Conservation (phyloP, 2,888 invertebrate genomes). For the Amiota communis region DNA sequence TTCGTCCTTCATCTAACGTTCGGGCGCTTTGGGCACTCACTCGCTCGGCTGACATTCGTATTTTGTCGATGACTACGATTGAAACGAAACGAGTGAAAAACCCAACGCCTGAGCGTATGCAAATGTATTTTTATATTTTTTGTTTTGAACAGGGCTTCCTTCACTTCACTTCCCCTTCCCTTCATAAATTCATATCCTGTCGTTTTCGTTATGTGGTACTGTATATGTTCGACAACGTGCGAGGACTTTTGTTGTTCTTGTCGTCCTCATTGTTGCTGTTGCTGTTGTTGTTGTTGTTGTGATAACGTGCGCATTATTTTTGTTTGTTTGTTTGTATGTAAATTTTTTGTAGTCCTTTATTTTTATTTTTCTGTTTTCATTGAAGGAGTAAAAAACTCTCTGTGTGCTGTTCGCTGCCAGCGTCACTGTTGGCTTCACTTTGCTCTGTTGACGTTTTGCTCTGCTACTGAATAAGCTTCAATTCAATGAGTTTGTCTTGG, state of each 20-base stretch:
- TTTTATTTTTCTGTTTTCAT: constrained; percentile 47
- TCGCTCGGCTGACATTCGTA: constrained; percentile 21
- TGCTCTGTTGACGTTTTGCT: constrained; percentile 33
- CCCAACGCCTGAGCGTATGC: constrained; percentile 65
- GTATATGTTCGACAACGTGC: constrained; percentile 56
- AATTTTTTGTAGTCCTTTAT: constrained; percentile 44
- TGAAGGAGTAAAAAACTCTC: constrained; percentile 58
- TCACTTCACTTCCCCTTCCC: neutral
- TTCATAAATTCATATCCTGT: constrained; percentile 45
- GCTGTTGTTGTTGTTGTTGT: constrained; percentile 23
- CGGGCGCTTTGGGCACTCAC: constrained; percentile 7
- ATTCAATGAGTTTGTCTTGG: constrained; percentile 2
- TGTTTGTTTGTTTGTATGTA: constrained; percentile 39
- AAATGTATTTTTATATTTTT: constrained; percentile 48
- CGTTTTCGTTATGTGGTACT: constrained; percentile 32
- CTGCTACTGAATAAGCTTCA: no score
- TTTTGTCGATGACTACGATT: constrained; percentile 48
- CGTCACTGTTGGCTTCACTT: constrained; percentile 42
- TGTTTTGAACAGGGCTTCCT: neutral
- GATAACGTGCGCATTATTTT: constrained; percentile 24
- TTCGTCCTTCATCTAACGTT: neutral
- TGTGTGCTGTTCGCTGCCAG: constrained; percentile 37
- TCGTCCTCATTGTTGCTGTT: constrained; percentile 17
- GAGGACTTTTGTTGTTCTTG: constrained; percentile 55
- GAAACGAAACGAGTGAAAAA: constrained; percentile 42